phyloP scores from a whole-genome alignment of 1,140 invertebrate genomes.

The Drosophila nasuta region DNA sequence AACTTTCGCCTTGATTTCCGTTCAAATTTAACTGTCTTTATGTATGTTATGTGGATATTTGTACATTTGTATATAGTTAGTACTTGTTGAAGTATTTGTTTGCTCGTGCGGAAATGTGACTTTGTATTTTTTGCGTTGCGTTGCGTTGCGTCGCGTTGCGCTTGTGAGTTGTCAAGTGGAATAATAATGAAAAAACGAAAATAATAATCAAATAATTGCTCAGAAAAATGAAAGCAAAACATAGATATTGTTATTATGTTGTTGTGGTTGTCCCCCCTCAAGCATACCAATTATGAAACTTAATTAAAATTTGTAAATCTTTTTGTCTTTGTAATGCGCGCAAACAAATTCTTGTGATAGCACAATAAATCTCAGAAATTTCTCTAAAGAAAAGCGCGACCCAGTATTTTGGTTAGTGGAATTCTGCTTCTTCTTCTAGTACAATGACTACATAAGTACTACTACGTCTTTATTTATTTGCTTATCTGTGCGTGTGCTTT shows the following conservation, averaged over 20 bases:
- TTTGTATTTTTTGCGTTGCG: constrained; percentile 2
- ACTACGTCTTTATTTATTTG: constrained; percentile 55
- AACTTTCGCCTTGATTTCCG: constrained; percentile 63
- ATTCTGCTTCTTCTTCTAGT: constrained; percentile 9
- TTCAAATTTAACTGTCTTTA: constrained; percentile 37
- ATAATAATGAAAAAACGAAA: constrained; percentile 52
- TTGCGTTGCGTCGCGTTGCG: constrained; percentile 23
- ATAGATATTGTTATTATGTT: constrained; percentile 31
- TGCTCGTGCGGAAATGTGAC: constrained; percentile 55
- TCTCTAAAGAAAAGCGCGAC: constrained; percentile 21
- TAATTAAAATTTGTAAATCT: constrained; percentile 40
- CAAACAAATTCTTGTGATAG: constrained; percentile 49
- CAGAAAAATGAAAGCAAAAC: constrained; percentile 51
- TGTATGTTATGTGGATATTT: neutral
- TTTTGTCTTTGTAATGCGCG: constrained; percentile 36
- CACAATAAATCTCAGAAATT: constrained; percentile 25
- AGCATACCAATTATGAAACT: constrained; percentile 34
- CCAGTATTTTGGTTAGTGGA: constrained; percentile 8
- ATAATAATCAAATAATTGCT: constrained; percentile 39
- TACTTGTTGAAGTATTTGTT: constrained; percentile 23
- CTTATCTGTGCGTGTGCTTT: constrained; percentile 51
- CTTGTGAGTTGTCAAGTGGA: constrained; percentile 56
- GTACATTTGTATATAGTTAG: neutral
- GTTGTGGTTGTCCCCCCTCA: neutral
- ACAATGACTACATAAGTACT: constrained; percentile 6